phyloP scores from a whole-genome alignment of 2,888 invertebrate species.

The Digitonthophagus gazella region DNA sequence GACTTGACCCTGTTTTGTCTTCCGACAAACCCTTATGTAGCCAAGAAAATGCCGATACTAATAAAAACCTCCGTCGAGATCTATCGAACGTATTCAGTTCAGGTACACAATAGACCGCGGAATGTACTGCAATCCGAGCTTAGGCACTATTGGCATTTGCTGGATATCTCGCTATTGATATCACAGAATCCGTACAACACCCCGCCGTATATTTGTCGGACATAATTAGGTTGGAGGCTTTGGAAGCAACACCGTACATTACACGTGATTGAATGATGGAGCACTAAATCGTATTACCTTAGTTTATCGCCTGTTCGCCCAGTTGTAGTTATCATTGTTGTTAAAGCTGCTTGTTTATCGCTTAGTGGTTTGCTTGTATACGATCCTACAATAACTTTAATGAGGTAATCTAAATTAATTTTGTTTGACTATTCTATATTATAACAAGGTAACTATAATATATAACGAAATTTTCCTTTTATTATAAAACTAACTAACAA shows the following conservation, averaged over 20 bases:
- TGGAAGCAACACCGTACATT: background rate
- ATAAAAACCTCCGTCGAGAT: background rate
- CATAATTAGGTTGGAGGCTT: background rate
- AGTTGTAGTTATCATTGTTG: background rate
- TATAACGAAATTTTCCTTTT: too few relatives aligned
- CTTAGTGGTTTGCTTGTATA: background rate
- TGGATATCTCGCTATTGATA: background rate
- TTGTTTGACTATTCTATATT: background rate
- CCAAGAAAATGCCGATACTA: background rate
- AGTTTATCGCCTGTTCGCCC: background rate
- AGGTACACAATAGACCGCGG: background rate
- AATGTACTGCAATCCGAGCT: background rate
- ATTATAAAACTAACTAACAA: too few relatives aligned
- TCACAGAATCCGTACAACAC: background rate
- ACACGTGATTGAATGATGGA: background rate
- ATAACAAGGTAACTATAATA: background rate
- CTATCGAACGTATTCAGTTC: background rate
- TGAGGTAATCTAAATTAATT: background rate
- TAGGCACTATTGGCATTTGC: background rate
- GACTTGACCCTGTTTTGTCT: constrained; percentile 2
- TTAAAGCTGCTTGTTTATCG: background rate
- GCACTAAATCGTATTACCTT: background rate
- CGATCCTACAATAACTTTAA: background rate
- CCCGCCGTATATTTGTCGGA: background rate
- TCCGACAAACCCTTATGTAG: background rate